Percentiles rank a stretch among this genome's conserved stretches.
Conservation (phyloP, 2,888 invertebrate genomes). For the Acleris holmiana region DNA sequence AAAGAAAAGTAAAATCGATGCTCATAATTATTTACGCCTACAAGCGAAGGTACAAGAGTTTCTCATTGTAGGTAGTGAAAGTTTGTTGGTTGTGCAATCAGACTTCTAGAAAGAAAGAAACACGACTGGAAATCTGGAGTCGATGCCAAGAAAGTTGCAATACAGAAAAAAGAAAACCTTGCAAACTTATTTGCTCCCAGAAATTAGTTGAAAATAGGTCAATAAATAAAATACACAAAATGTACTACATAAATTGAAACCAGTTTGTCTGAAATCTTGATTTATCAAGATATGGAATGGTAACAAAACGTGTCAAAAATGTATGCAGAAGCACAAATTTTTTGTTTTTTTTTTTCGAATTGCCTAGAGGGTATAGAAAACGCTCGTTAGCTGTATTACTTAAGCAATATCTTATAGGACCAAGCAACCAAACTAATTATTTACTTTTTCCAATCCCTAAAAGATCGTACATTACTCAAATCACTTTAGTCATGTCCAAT, state of each 20-base stretch:
- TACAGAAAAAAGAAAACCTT: not conserved
- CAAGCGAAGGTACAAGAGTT: not conserved
- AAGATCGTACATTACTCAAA: not conserved
- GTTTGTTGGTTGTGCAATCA: constrained; percentile 24
- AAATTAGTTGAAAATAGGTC: not conserved
- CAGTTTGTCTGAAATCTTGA: no score
- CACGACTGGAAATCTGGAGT: constrained; percentile 7
- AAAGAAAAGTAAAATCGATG: not conserved
- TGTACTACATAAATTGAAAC: no score
- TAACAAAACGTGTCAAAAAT: no score
- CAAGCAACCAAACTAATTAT: no score
- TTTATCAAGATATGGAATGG: no score
- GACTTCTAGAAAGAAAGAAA: constrained; percentile 11
- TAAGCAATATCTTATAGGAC: no score
- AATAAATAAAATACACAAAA: not conserved
- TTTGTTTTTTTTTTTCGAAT: no score
- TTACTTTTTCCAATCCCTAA: no score
- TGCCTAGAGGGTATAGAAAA: no score
- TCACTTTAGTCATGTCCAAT: not conserved
- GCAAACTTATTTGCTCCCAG: not conserved
- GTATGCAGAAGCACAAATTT: no score
- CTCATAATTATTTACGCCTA: not conserved
- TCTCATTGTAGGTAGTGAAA: constrained; percentile 11
- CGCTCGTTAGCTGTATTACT: no score
- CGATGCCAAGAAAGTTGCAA: constrained; percentile 28